phyloP scores from a whole-genome alignment of 1,140 invertebrate genomes.

The Macrosteles quadrilineatus region DNA sequence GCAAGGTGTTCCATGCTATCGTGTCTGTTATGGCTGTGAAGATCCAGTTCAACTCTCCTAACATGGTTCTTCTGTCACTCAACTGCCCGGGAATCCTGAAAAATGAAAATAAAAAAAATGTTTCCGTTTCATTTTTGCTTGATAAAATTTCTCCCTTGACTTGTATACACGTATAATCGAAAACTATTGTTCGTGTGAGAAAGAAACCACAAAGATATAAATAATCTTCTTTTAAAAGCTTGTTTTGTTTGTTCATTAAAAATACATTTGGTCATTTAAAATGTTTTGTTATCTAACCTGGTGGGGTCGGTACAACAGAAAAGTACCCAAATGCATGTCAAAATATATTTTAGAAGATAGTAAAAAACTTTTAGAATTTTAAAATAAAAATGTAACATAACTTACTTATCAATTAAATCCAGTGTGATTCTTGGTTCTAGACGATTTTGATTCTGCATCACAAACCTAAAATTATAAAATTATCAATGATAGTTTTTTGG shows the following conservation, averaged over 20 bases:
- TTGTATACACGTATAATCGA: too few species aligned
- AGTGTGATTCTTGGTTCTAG: conserved; percentile 77
- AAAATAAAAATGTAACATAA: too few species aligned
- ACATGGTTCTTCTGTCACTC: conserved; percentile 93
- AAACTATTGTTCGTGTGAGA: too few species aligned
- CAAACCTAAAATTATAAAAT: conserved; percentile 63
- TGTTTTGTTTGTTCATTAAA: too few species aligned
- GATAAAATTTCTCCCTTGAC: conserved; percentile 30
- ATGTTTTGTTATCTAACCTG: too few species aligned
- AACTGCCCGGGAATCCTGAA: conserved; percentile 90
- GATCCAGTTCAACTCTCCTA: conserved; percentile 99
- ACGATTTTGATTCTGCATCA: conserved; percentile 80
- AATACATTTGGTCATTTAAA: too few species aligned
- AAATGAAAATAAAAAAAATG: conserved; percentile 37
- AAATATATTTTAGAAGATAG: too few species aligned
- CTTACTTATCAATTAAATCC: conserved; percentile 89
- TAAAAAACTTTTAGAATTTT: too few species aligned
- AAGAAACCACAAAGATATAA: not conserved
- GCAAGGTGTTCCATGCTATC: conserved; percentile 98
- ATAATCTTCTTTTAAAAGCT: too few species aligned
- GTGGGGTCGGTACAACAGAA: too few species aligned
- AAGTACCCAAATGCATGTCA: too few species aligned
- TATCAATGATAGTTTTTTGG: not conserved
- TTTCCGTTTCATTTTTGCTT: not conserved
- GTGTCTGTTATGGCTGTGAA: conserved; percentile 99